Evolutionary conservation across 2,113 vertebrate genomes (phyloP).

Genomic region (Pachypanchax playfairii): DNA sequence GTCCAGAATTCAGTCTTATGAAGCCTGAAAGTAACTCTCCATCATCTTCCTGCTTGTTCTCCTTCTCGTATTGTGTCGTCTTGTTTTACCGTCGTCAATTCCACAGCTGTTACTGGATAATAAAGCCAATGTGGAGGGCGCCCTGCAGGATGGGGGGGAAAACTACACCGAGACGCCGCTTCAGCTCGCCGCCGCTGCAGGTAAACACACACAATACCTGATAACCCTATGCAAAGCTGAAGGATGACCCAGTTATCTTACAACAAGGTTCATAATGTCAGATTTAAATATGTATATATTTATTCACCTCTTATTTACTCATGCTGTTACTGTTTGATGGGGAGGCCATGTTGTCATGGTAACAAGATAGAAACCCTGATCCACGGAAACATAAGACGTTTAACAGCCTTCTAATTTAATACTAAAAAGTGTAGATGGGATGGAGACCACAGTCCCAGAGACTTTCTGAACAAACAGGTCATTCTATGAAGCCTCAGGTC

Average conservation of each 20-base stretch:
- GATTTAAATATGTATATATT: too few relatives aligned
- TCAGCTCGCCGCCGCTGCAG: slow-evolving; percentile 83
- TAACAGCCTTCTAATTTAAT: slow-evolving; percentile 24
- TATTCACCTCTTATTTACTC: background rate
- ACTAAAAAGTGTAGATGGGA: slow-evolving; percentile 35
- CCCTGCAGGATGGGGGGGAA: slow-evolving; percentile 78
- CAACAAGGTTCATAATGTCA: too few relatives aligned
- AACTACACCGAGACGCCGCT: slow-evolving; percentile 83
- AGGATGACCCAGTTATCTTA: too few relatives aligned
- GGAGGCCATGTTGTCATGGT: slow-evolving; percentile 11
- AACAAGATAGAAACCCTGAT: slow-evolving; percentile 14
- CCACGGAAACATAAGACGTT: slow-evolving; percentile 18
- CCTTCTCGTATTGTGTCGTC: background rate
- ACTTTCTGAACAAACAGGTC: slow-evolving; percentile 4
- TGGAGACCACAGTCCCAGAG: slow-evolving; percentile 20
- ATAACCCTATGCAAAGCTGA: too few relatives aligned
- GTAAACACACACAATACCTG: slow-evolving; percentile 40
- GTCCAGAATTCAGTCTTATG: slow-evolving; percentile 1
- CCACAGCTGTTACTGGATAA: slow-evolving; percentile 81
- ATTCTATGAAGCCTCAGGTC: background rate
- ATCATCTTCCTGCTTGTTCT: slow-evolving; percentile 36
- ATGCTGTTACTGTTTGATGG: background rate
- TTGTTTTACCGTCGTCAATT: slow-evolving; percentile 1
- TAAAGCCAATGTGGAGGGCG: slow-evolving; percentile 77
- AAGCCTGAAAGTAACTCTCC: slow-evolving; percentile 37